Base-by-base conservation (phyloP, 2,113 vertebrate genomes). In the Microcebus tavaratra region DNA sequence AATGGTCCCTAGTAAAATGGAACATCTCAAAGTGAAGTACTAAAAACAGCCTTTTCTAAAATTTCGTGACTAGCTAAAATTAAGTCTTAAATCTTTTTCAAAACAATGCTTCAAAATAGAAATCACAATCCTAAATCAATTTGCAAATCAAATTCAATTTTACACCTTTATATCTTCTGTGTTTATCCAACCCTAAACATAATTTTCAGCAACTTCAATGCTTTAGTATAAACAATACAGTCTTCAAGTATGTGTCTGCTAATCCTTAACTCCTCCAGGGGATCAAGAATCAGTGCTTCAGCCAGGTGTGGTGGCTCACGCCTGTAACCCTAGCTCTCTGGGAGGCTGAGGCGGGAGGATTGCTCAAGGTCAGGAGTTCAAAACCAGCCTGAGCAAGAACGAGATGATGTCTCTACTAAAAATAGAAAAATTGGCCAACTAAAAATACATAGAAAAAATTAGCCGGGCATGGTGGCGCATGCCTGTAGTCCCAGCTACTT, bases 61-160 rank as follows among this genome's bases (percentile, higher is more conserved):
- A 82, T 95, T 72, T 73, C 67, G 68, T 92, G 45, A 75, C 36
- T 61, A 42, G 39, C 25, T 84, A 82, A 94, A 92, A 79, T 95
- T 68, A 94, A 93, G 10, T 18, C 89, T 95, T 88, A 81, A 76
- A 96, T 57, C 11, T 80, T 53, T 90, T 89, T 72, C 39, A 91
- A 61, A 86, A 84, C 27, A 68, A 39, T 42, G 45, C 3, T 48
- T 95, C 67, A 86, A 90, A 91, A 79, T 55, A 82, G n/a, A 90
- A 85, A 63, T 18, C 45, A 83, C 14, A 96, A 92, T 76, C 73
- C 68, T 29, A 80, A 95, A 87, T n/a, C 48, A 87, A 57, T 78
- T 36, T 91, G 31, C 91, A 95, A 92, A 80, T 25, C 17, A 34
- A 97, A 79, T 87, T 90, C 42, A 91, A 55, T 73, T 94, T 96